Base-by-base conservation (phyloP, 2,888 invertebrate species). In the Ephialtes manifestator region DNA sequence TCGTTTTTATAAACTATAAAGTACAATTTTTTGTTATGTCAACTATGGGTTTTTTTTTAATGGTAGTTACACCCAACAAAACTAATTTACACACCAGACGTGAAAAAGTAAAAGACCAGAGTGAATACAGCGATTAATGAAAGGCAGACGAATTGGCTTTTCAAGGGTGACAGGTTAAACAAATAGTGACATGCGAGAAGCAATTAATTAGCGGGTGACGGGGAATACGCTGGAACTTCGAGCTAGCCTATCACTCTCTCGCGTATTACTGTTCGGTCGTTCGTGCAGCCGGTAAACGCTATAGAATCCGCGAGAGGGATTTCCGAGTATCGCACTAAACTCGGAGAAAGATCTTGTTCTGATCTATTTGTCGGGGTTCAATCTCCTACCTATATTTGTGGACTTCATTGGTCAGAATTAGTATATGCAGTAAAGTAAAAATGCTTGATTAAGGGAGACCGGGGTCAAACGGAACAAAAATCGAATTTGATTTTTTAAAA, bases 331-430 rank as follows among this genome's bases (percentile, higher is more conserved):
- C 13, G 46, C 51, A 58, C 43, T 74, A 51, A 78, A 74, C 65
- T 78, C 39, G 67, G 35, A 68, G 58, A 70, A 71, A 81, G 78
- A 79, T 81, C 70, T 75, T 79, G 65, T 18, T 48, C 51, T 72
- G 43, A 75, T 76, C 46, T 46, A 24, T 13, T 46, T 43, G 60
- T 43, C 72, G 71, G 67, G 81, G 81, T 81, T 67, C 77, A 82
- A 82, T 82, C 82, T 85, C 78, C 74, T 63, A 18, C 63, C 39
- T 63, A 78, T 68, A 75, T 76, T 81, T 43, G 67, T 55, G 53
- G 18, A 13, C 35, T 67, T 8, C 5, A 67, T 60, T 65, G 67
- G 71, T 60, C 77, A 72, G 65, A 51, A 75, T 75, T 65, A 65
- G 65, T 51, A 20, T 31, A 70, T 24, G 46, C 46, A 8, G 35